Percentiles rank a stretch among this genome's conserved stretches.
These are phyloP conservation scores for Eupeodes corollae DNA, from an alignment of 1,140 invertebrate genomes.

Conservation along the genomic window DNA sequence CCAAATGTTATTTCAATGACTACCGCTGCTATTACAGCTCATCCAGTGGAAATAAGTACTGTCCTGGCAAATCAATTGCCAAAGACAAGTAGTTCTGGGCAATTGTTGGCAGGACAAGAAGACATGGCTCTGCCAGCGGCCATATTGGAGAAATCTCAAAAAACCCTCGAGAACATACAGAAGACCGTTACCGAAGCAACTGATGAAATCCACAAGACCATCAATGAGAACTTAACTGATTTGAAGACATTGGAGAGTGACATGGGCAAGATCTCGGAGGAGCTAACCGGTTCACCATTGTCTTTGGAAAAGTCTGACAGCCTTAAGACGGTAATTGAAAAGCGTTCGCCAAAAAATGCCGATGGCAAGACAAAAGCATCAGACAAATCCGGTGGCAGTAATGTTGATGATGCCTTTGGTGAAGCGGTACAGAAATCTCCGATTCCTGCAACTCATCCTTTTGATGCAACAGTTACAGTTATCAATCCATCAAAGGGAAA, in stretches of 20 bases:
- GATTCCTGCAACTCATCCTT: slow-evolving; percentile 26
- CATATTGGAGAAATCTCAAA: slow-evolving; percentile 27
- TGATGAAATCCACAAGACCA: slow-evolving; percentile 31
- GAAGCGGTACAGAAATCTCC: slow-evolving; percentile 20
- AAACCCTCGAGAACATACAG: slow-evolving; percentile 26
- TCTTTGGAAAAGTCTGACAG: slow-evolving; percentile 11
- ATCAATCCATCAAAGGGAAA: slow-evolving; percentile 11
- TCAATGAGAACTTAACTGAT: slow-evolving; percentile 30
- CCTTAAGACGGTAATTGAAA: slow-evolving; percentile 24
- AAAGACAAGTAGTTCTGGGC: slow-evolving; percentile 3
- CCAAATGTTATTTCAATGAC: slow-evolving; percentile 40
- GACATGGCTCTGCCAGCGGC: slow-evolving; percentile 10
- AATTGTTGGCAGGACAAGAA: background rate
- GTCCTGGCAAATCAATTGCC: slow-evolving; percentile 38
- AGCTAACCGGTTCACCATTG: slow-evolving; percentile 19
- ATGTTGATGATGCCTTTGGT: slow-evolving; percentile 5
- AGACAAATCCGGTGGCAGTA: slow-evolving; percentile 2
- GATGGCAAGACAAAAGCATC: background rate
- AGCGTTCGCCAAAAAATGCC: slow-evolving; percentile 11
- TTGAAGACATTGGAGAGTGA: slow-evolving; percentile 28
- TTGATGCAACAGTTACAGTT: slow-evolving; percentile 32
- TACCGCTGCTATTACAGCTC: slow-evolving; percentile 41
- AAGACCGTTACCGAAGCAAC: slow-evolving; percentile 27
- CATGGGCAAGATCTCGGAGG: slow-evolving; percentile 12
- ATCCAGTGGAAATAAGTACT: slow-evolving; percentile 40